Conservation (phyloP, 1,140 invertebrate species). For the Drosophila ogumai region DNA sequence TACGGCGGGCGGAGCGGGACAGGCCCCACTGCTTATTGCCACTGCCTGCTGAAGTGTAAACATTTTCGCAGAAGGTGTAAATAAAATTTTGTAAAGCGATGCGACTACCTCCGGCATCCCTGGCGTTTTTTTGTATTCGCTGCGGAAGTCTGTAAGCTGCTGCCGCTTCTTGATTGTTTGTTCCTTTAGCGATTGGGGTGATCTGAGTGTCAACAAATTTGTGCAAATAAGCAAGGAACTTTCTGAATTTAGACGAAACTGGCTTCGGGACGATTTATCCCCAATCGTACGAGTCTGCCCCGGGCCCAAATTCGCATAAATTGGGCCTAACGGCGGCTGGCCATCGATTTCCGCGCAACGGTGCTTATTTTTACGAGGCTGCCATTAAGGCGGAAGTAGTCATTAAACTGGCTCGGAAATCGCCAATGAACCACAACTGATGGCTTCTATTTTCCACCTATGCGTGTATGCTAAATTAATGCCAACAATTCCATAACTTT, state of each 20-base stretch:
- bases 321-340: constrained; percentile 18
- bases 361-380: constrained; percentile 56
- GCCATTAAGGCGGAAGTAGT: constrained; percentile 32
- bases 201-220: constrained; percentile 66
- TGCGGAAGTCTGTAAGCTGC: constrained; percentile 64
- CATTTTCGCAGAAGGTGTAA: constrained; percentile 82
- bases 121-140: constrained; percentile 10
- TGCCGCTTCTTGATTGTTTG: constrained; percentile 64
- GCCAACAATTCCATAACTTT: constrained; percentile 56
- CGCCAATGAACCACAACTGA: constrained; percentile 34
- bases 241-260: constrained; percentile 19
- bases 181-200: constrained; percentile 40
- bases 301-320: constrained; percentile 37
- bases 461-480: constrained; percentile 44
- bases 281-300: not conserved
- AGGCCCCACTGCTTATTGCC: constrained; percentile 46
- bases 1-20: not conserved
- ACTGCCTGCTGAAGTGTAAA: constrained; percentile 77
- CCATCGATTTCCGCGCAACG: constrained; percentile 44
- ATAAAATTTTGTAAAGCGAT: constrained; percentile 76
- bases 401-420: constrained; percentile 48
- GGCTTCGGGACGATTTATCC: not conserved
- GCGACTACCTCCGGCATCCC: constrained; percentile 36
- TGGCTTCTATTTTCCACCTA: constrained; percentile 28
- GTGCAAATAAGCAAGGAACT: constrained; percentile 41